Evolutionary conservation across 2,888 invertebrate genomes (phyloP), one percentile per base, ranked within the genome.

Genomic region (Trichopria drosophilae): DNA sequence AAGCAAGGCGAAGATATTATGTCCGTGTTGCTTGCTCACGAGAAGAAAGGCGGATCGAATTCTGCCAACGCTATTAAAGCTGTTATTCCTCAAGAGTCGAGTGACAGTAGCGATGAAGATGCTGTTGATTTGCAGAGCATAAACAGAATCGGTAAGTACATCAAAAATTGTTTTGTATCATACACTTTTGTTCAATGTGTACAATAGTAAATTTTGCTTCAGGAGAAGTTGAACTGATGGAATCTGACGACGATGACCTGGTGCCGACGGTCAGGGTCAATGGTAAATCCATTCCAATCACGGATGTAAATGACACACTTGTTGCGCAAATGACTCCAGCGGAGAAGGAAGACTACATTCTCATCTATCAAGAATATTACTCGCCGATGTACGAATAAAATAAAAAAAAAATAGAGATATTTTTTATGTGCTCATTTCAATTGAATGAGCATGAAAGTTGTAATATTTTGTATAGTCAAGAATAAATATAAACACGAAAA

Each of bases 281-380:
- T 49, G 88, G 88, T 31, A 84, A 83, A 65, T 83, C 85, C 12
- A 86, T 93, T 58, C 83, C 90, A 1, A 82, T 95, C 50, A 88
- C 90, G 23, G 88, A 91, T 67, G 85, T 96, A 15, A 89, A 91
- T 68, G 90, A 93, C 72, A 84, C 86, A 61, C 81, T 93, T 66
- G 92, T 95, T 62, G 86, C 87, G 0, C 85, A 86, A 75, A 97
- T 97, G 96, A 88, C 90, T 7, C 88, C 90, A 15, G 80, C 87
- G 4, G 96, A 97, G 73, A 95, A 94, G 77, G 93, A 94, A 71
- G 87, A 88, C 28, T 97, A 96, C 76, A 95, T 96, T 63, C 89
- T 92, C 77, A 84, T 91, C 32, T 94, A 93, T 73, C 94, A 95
- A 73, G 94, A 96, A 75, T 88, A 90, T 76, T 94, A 92, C 78